Base-by-base conservation (phyloP, 92 coral and sea anemone genomes). In the Metridium senile region DNA sequence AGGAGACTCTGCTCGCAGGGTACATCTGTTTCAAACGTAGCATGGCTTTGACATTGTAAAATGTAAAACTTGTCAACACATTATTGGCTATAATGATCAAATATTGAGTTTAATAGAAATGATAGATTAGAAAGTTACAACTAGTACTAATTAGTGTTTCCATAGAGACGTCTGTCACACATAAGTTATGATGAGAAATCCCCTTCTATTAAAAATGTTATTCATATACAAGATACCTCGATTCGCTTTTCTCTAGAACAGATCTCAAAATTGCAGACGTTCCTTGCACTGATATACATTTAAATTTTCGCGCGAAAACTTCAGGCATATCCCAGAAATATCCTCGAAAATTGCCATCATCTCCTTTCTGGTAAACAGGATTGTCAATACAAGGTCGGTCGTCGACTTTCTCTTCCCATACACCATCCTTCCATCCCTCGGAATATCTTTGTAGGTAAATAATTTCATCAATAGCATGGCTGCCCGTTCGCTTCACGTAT, bases 391-490 rank as follows among this genome's bases (percentile, higher is more conserved):
- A 96, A 20, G 91, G 93, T 43, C 99, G 80, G 47, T 93, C 99
- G 76, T 96, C 97, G 16, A 93, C 81, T 66, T 96, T 96, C 65
- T 96, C 99, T 68, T 96, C 99, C 97, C 97, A 96, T 0, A 93
- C 77, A 4, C 99, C 99, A 66, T 93, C 93, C 68, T 59, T 88
- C 99, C 99, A 96, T 9, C 99, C 99, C 58, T 96, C 99, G 52
- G 88, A 79, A 71, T 96, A 96, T 29, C 97, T 77, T 64, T 96
- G 99, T 73, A 96, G 80, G 78, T 96, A 92, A 9, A 93, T 82
- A 26, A 91, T 87, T 75, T 92, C 98, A 21, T 96, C 99, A 28
- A 96, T 89, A 26, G 85, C 87, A 35, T 93, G 73, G 35, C 89
- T 80, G 18, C 93, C 99, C 31, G 90, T 93, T 79, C 81, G 93